These are phyloP conservation scores for Mythimna albipuncta DNA, from an alignment of 2,888 invertebrate species.

Conservation along the genomic window DNA sequence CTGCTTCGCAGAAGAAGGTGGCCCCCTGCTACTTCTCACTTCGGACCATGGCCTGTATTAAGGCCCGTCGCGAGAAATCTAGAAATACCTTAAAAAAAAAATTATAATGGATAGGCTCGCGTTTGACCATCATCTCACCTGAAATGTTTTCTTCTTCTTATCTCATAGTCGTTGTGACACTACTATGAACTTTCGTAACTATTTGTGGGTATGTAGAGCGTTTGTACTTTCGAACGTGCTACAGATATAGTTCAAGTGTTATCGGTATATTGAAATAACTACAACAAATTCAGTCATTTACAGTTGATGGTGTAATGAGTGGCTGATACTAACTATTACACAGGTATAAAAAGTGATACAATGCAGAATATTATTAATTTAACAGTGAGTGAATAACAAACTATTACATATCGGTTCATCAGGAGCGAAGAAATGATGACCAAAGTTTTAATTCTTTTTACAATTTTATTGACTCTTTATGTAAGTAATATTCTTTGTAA, in stretches of 20 bases:
- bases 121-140: too few relatives aligned
- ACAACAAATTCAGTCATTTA: background rate
- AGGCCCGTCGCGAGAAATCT: too few relatives aligned
- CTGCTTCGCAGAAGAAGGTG: too few relatives aligned
- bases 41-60: too few relatives aligned
- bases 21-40: too few relatives aligned
- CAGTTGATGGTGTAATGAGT: slow-evolving; percentile 10
- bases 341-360: slow-evolving; percentile 11
- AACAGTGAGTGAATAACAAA: background rate
- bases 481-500: slow-evolving; percentile 38
- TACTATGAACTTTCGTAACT: slow-evolving; percentile 9
- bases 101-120: too few relatives aligned
- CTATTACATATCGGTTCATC: background rate
- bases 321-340: background rate
- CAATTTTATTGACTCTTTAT: slow-evolving; percentile 38
- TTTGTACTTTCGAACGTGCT: slow-evolving; percentile 23
- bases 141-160: slow-evolving; percentile 1
- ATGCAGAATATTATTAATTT: background rate
- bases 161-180: background rate
- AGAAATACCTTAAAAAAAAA: background rate
- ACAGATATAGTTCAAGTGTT: background rate
- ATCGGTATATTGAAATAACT: slow-evolving; percentile 18
- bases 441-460: slow-evolving; percentile 35
- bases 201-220: background rate
- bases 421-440: slow-evolving; percentile 23